These are phyloP conservation scores for Cistogaster globosa DNA, from an alignment of 2,888 invertebrate genomes.

Conservation along the genomic window DNA sequence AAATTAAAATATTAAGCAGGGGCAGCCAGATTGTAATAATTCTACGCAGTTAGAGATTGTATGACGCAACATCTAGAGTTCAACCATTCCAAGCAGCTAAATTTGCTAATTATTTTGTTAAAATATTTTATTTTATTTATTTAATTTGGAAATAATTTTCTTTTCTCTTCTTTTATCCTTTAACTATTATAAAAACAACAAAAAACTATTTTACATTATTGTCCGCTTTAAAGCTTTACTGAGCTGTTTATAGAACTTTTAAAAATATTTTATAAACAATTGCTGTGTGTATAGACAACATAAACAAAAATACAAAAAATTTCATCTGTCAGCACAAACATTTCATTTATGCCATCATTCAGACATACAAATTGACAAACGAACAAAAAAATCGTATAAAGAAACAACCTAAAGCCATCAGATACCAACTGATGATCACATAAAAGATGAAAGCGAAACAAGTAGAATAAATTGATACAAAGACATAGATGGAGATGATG, in stretches of 20 bases:
- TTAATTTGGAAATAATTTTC: too few relatives aligned
- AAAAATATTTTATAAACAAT: slow-evolving; percentile 4
- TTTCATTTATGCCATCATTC: slow-evolving; percentile 71
- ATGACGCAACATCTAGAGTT: too few relatives aligned
- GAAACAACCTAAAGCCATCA: neutral
- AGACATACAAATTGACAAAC: slow-evolving; percentile 41
- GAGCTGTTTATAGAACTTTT: neutral
- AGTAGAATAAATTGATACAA: neutral
- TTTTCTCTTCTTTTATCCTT: too few relatives aligned
- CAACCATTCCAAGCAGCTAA: too few relatives aligned
- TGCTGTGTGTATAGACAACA: slow-evolving; percentile 28
- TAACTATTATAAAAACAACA: neutral
- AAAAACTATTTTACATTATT: neutral
- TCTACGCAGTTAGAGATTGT: too few relatives aligned
- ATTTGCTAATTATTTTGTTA: too few relatives aligned
- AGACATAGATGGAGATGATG: slow-evolving; percentile 42
- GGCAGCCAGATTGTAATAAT: too few relatives aligned
- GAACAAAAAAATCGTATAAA: slow-evolving; percentile 36
- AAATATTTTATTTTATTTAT: too few relatives aligned
- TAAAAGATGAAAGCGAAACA: neutral
- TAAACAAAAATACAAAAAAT: slow-evolving; percentile 63
- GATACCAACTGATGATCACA: slow-evolving; percentile 12
- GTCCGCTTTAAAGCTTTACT: neutral
- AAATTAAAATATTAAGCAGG: too few relatives aligned
- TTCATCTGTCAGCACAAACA: slow-evolving; percentile 70